Evolutionary conservation across 2,113 vertebrate genomes (phyloP), one percentile per base, ranked within the genome.

Genomic region (Hyperoodon ampullatus): DNA sequence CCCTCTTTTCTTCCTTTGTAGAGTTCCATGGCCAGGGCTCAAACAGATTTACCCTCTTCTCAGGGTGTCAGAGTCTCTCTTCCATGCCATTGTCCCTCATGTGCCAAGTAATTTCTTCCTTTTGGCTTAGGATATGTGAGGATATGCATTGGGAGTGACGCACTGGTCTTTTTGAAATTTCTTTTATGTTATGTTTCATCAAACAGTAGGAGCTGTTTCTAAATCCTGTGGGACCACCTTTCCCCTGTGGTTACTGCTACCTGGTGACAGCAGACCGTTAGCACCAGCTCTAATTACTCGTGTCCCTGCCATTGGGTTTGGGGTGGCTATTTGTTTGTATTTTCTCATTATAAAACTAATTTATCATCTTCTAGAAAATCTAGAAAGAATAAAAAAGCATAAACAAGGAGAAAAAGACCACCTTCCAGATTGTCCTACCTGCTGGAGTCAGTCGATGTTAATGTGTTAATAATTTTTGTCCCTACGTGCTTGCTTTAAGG

Each of bases 291-390:
- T 68, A 28, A 84, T 33, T 61, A 74, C 30, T 60, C 60, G 47
- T n/a, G 35, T 68, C 13, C 11, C 72, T 83, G 39, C 33, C 66
- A 28, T 9, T 16, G 71, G 26, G 24, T 68, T 88, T 50, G 11
- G 66, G 39, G 19, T 71, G 55, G 21, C 26, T 80, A 24, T 91
- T 96, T n/a, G 30, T 61, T 77, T 78, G 84, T 90, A 61, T 63
- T 95, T 82, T 95, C 28, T 93, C 42, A 53, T 65, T 86, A 30
- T 80, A 80, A 72, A 90, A 42, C 13, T 30, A 83, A 72, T 81
- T 70, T 7, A n/a, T 68, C 18, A 55, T 63, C 84, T 53, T 89
- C 58, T 74, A 81, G 66, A 90, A 88, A 90, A 24, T 55, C 72
- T 90, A 61, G 8, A 78, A 88, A 95, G 33, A 71, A 42, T 10